Evolutionary conservation across 2,113 vertebrate genomes (phyloP).

Genomic region (Spea multiplicata): DNA sequence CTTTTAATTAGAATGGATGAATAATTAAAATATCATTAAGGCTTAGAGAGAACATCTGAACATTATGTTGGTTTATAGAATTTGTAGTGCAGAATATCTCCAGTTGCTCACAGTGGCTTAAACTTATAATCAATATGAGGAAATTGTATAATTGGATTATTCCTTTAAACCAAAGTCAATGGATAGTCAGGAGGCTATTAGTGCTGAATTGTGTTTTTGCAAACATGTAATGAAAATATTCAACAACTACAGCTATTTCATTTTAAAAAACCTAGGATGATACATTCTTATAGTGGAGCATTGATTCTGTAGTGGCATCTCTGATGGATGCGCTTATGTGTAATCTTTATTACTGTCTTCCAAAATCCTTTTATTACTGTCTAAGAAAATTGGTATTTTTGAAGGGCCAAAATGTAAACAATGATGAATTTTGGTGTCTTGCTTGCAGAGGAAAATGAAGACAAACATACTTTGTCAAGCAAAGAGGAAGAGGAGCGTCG

Average conservation of each 20-base stretch:
- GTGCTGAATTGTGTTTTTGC: too few species aligned
- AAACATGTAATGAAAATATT: too few species aligned
- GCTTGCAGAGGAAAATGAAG: conserved; percentile 75
- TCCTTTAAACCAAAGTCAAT: not conserved
- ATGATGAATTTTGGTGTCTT: conserved; percentile 18
- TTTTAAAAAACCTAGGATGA: too few species aligned
- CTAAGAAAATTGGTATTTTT: too few species aligned
- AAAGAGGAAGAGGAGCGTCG: conserved; percentile 87
- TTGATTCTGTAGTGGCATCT: too few species aligned
- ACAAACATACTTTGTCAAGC: conserved; percentile 72
- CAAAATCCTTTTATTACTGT: too few species aligned
- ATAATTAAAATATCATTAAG: conserved; percentile 19
- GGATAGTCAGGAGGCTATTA: too few species aligned
- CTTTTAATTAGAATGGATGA: conserved; percentile 9
- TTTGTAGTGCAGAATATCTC: not conserved
- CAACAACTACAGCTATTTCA: too few species aligned
- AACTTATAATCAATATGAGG: not conserved
- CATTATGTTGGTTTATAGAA: not conserved
- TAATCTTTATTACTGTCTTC: too few species aligned
- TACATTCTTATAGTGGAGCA: too few species aligned
- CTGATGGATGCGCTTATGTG: too few species aligned
- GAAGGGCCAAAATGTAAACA: not conserved
- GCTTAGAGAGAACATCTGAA: not conserved
- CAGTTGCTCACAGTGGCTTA: not conserved
- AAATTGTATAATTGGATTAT: not conserved